Conservation (phyloP, 2,888 invertebrate species). For the Lochmaea capreae region DNA sequence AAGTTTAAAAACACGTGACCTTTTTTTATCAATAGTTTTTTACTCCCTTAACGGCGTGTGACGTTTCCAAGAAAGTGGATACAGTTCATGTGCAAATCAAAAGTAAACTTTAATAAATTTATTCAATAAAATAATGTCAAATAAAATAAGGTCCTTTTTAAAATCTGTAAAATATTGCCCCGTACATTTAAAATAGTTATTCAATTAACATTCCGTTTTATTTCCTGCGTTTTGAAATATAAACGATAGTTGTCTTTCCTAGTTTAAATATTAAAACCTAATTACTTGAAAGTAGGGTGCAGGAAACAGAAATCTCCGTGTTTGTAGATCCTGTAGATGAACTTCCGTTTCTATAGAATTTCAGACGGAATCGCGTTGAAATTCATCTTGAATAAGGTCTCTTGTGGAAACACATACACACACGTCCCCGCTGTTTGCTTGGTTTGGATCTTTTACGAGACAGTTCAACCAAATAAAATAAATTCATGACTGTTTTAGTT, state of each 20-base stretch:
- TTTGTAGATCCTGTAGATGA: conserved; percentile 23
- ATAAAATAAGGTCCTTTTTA: too few species aligned
- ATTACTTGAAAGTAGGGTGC: conserved; percentile 18
- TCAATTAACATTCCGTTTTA: background rate
- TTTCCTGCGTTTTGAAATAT: background rate
- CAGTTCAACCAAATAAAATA: conserved; percentile 15
- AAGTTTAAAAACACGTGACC: too few species aligned
- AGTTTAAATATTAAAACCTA: conserved; percentile 27
- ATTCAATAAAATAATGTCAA: too few species aligned
- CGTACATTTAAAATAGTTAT: background rate
- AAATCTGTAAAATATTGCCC: background rate
- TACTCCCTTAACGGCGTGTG: too few species aligned
- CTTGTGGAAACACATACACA: conserved; percentile 9
- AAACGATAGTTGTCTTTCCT: background rate
- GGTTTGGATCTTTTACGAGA: conserved; percentile 12
- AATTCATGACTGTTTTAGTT: conserved; percentile 12
- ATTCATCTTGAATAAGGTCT: conserved; percentile 17
- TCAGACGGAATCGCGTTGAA: conserved; percentile 24
- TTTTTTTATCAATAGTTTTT: too few species aligned
- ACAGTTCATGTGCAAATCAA: too few species aligned
- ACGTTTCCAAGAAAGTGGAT: too few species aligned
- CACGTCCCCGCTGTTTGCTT: conserved; percentile 13
- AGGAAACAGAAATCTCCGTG: conserved; percentile 21
- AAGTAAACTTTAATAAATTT: too few species aligned
- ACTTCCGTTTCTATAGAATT: conserved; percentile 20